A percentile compares a stretch with the other conserved stretches of the same genome.
phyloP scores from a whole-genome alignment of 2,797 vertebrate genomes.

The Acanthiza pusilla region DNA sequence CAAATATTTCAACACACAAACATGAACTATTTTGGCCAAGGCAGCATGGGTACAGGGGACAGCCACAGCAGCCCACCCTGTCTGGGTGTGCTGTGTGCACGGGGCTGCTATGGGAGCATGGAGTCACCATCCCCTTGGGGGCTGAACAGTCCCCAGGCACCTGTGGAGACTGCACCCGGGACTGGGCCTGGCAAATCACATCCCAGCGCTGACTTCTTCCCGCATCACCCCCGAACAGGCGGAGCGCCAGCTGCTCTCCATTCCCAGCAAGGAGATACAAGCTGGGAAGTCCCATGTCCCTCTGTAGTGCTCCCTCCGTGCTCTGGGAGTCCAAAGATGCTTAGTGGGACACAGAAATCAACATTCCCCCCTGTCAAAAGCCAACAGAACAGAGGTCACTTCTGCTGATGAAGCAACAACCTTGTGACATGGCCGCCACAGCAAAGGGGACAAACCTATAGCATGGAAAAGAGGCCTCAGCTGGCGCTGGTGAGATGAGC shows the following conservation, averaged over 20 bases:
- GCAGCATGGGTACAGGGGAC: neutral
- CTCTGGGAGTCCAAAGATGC: neutral
- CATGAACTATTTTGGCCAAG: neutral
- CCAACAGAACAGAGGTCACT: neutral
- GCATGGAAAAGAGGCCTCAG: neutral
- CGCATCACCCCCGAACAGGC: neutral
- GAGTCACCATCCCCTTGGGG: neutral
- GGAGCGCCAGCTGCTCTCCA: fast-evolving
- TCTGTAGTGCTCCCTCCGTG: neutral
- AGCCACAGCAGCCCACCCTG: neutral
- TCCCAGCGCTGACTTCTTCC: neutral
- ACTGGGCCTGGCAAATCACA: neutral
- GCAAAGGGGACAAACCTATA: neutral
- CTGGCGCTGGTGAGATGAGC: neutral
- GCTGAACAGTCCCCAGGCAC: neutral
- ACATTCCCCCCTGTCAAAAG: neutral
- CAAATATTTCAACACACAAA: neutral
- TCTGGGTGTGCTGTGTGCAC: fast-evolving
- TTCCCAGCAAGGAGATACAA: neutral
- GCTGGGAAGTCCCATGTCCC: neutral
- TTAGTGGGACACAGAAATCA: neutral
- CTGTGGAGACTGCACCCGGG: too few species aligned
- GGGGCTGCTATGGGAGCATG: neutral
- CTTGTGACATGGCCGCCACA: neutral
- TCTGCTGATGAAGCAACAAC: neutral